These are phyloP conservation scores for Drosophila teissieri DNA, from an alignment of 1,140 invertebrate genomes.

Conservation along the genomic window DNA sequence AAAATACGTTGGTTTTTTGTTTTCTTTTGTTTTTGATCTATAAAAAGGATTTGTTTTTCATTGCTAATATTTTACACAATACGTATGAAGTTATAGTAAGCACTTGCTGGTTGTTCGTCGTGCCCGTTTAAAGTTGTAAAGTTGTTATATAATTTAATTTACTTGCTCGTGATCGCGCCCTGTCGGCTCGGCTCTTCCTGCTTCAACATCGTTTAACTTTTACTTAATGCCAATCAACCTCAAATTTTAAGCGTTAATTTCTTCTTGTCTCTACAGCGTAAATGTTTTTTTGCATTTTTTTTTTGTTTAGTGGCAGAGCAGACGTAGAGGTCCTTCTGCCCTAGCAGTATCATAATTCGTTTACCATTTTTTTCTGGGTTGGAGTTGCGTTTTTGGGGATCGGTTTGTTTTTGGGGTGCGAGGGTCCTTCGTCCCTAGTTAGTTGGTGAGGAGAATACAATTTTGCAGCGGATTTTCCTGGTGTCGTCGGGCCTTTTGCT, in stretches of 20 bases:
- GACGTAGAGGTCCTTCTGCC: slow-evolving; percentile 55
- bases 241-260: slow-evolving; percentile 81
- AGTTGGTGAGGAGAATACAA: slow-evolving; percentile 62
- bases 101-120: slow-evolving; percentile 60
- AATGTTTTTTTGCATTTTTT: slow-evolving; percentile 68
- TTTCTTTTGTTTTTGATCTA: slow-evolving; percentile 44
- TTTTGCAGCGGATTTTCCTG: slow-evolving; percentile 68
- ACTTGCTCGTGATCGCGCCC: slow-evolving; percentile 76
- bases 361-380: slow-evolving; percentile 67
- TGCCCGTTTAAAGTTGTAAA: slow-evolving; percentile 42
- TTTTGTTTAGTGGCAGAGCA: slow-evolving; percentile 68
- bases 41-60: slow-evolving; percentile 51
- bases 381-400: slow-evolving; percentile 1
- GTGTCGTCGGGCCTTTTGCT: slow-evolving; percentile 39
- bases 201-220: slow-evolving; percentile 78
- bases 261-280: slow-evolving; percentile 71
- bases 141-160: slow-evolving; percentile 44
- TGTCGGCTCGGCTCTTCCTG: slow-evolving; percentile 69
- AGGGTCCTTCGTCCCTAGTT: slow-evolving; percentile 25
- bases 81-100: slow-evolving; percentile 60
- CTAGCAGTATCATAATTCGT: slow-evolving; percentile 79
- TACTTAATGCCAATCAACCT: slow-evolving; percentile 83
- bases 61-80: slow-evolving; percentile 79
- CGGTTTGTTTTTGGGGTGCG: slow-evolving; percentile 3
- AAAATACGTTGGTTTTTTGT: slow-evolving; percentile 48